Base-by-base conservation (phyloP, 2,888 invertebrate species). In the Monochamus alternatus region DNA sequence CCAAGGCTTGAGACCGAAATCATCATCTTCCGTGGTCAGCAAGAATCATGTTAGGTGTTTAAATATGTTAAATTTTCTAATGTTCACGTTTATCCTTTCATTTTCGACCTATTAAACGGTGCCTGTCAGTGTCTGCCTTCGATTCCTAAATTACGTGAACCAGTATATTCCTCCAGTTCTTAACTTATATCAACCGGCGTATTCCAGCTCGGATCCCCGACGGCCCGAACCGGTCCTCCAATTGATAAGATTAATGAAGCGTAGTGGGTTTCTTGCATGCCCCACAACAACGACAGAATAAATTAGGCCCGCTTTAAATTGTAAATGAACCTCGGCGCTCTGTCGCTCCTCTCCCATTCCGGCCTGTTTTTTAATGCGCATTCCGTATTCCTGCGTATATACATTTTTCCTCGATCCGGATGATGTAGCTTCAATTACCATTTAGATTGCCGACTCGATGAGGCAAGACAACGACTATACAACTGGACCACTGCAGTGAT, bases 231-330 rank as follows among this genome's bases (percentile, higher is more conserved):
- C 71, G 67, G 75, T 75, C 66, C 58, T 38, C 59, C 70, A 60
- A 71, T 66, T 67, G 75, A 75, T 75, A 71, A 71, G 71, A 75
- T 75, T 71, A 75, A 75, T 75, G 75, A 71, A 71, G 62, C 75
- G 71, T 71, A 71, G 66, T 62, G 38, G 60, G 55, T 62, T 71
- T 63, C 59, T 63, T 63, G n/a, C 14, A n/a, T 52, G 38, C 63
- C 51, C 71, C 71, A 71, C 71, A 71, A 63, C 63, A 63, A 31
- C 63, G 43, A n/a, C 63, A 38, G 71, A 62, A 71, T 71, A 71
- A 63, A 71, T 71, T 71, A 63, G 63, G 31, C 63, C 51, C 52
- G 63, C 63, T 52, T 32, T 55, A 55, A 55, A 55, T 55, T 55
- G 55, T 55, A 55, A 55, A 55, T 55, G 55, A 55, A 14, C n/a